Conservation (phyloP, 2,797 vertebrate species). For the Gastrophryne carolinensis region DNA sequence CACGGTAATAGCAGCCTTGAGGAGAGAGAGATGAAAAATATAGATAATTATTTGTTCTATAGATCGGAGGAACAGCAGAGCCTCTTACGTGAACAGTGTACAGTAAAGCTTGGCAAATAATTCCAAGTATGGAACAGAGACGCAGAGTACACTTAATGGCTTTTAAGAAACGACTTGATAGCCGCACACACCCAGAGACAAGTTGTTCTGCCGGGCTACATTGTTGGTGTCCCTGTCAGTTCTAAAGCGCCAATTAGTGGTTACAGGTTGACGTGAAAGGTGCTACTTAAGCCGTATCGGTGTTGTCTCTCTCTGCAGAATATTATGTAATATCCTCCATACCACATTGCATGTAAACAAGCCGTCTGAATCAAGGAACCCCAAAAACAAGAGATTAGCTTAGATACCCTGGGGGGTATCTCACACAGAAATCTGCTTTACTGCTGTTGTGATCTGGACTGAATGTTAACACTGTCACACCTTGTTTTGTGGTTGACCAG, state of each 20-base stretch:
- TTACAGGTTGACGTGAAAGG: neutral
- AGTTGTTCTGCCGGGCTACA: conserved; percentile 2
- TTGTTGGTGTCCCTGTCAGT: neutral
- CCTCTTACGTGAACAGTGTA: no score
- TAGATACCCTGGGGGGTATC: neutral
- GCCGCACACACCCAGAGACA: conserved; percentile 24
- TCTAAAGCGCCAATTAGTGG: conserved; percentile 31
- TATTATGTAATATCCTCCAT: neutral
- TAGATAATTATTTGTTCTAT: no score
- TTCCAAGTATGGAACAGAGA: neutral
- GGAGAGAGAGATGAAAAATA: no score
- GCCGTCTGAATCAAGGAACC: neutral
- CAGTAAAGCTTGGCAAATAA: no score
- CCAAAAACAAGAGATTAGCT: neutral
- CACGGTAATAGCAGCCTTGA: no score
- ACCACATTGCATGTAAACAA: neutral
- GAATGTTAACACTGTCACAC: neutral
- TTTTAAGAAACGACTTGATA: conserved; percentile 44
- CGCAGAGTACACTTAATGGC: conserved; percentile 17
- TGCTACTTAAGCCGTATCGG: neutral
- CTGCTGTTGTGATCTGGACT: neutral
- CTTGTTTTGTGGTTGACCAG: neutral
- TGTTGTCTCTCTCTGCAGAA: neutral
- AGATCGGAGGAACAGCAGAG: no score
- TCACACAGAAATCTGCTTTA: neutral